Conservation (phyloP, 1,140 invertebrate genomes). For the Sipha flava region DNA sequence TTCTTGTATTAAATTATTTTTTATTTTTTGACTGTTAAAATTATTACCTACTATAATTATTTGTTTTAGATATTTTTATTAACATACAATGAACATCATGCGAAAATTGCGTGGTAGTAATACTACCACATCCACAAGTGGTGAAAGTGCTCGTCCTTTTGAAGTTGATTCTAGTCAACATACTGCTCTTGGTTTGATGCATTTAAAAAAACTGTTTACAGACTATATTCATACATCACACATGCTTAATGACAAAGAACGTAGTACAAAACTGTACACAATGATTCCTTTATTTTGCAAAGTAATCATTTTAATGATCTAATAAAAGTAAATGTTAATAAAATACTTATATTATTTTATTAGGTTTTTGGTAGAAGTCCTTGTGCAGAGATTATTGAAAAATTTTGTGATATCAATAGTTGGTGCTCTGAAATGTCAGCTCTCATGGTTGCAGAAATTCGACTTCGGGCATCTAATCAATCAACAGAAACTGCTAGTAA, state of each 20-base stretch:
- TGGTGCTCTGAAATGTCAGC: conserved; percentile 91
- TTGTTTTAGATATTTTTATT: not conserved
- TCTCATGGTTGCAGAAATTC: conserved; percentile 90
- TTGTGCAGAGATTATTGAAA: conserved; percentile 86
- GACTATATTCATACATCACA: conserved; percentile 84
- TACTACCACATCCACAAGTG: conserved; percentile 43
- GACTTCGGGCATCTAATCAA: conserved; percentile 86
- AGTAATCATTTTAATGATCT: conserved; percentile 51
- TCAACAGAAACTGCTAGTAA: conserved; percentile 90
- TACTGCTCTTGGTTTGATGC: conserved; percentile 83
- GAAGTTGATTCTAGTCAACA: conserved; percentile 58
- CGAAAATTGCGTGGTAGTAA: conserved; percentile 64
- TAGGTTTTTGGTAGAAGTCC: conserved; percentile 86
- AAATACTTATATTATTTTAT: conserved; percentile 21
- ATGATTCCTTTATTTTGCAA: conserved; percentile 98
- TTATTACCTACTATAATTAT: not conserved
- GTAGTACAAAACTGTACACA: conserved; percentile 91
- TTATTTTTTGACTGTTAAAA: not conserved
- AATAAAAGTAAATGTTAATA: not conserved
- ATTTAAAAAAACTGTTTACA: conserved; percentile 89
- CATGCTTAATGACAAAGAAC: conserved; percentile 68
- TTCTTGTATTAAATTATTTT: not conserved
- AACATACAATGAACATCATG: conserved; percentile 66
- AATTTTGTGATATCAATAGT: conserved; percentile 85
- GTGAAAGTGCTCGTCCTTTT: conserved; percentile 42